These are phyloP conservation scores for Cyanoderma ruficeps DNA, from an alignment of 2,113 vertebrate genomes.

Conservation along the genomic window DNA sequence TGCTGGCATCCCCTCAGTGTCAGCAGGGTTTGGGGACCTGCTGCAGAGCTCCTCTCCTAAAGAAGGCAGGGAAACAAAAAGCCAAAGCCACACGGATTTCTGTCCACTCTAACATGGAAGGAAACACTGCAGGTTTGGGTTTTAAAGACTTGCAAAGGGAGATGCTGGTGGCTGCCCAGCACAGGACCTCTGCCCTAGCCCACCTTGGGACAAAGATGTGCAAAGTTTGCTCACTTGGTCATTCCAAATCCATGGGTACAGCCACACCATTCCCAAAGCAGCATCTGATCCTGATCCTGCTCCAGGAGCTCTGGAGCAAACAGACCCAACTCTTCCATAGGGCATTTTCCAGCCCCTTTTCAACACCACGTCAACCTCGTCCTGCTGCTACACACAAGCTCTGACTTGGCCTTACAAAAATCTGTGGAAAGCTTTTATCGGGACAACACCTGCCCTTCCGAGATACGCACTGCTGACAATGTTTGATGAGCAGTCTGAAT, in stretches of 20 bases:
- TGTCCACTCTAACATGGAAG: accelerated
- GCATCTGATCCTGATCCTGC: not conserved
- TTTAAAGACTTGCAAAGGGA: not conserved
- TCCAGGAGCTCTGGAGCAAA: not conserved
- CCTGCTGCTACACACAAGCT: not conserved
- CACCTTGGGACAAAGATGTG: accelerated
- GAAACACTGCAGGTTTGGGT: not conserved
- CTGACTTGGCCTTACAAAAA: not conserved
- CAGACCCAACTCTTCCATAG: accelerated
- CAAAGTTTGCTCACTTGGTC: not conserved
- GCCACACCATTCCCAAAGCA: not conserved
- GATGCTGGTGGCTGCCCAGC: not conserved
- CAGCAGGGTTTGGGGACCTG: not conserved
- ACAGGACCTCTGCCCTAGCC: not conserved
- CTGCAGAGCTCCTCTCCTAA: not conserved
- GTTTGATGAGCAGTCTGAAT: not conserved
- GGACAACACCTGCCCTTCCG: not conserved
- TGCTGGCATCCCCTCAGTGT: not conserved
- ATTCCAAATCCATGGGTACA: not conserved
- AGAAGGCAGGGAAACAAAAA: not conserved
- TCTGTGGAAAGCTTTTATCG: not conserved
- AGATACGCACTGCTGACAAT: not conserved
- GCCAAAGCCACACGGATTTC: not conserved
- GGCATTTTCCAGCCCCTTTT: not conserved
- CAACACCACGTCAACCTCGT: not conserved